Conservation (phyloP, 2,113 vertebrate species). For the Pygoscelis antarcticus region DNA sequence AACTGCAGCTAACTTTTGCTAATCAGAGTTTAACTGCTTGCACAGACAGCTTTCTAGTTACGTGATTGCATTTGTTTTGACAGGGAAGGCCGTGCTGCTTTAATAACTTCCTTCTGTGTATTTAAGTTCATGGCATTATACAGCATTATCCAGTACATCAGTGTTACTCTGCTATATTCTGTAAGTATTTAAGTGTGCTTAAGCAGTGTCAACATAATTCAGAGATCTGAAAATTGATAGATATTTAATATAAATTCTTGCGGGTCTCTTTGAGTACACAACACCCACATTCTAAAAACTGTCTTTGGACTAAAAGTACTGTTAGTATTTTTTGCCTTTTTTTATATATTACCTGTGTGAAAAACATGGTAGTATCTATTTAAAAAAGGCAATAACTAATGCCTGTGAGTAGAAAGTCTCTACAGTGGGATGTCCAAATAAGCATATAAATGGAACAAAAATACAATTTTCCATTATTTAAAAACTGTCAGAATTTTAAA, state of each 20-base stretch:
- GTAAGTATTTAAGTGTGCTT: slow-evolving; percentile 76
- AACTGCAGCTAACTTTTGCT: background rate
- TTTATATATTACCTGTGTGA: background rate
- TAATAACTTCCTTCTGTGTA: slow-evolving; percentile 97
- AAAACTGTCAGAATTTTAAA: background rate
- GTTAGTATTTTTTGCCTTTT: background rate
- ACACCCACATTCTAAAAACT: background rate
- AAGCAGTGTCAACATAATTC: background rate
- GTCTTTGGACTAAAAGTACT: background rate
- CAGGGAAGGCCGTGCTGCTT: slow-evolving; percentile 97
- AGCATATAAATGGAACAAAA: background rate
- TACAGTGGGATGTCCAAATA: background rate
- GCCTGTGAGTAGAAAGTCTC: background rate
- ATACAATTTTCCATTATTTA: background rate
- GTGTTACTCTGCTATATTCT: slow-evolving; percentile 94
- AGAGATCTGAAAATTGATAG: background rate
- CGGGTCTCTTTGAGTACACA: background rate
- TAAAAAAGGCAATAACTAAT: background rate
- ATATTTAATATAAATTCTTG: background rate
- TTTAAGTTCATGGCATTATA: slow-evolving; percentile 99
- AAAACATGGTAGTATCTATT: background rate
- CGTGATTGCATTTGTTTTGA: slow-evolving; percentile 32
- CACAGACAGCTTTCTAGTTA: background rate
- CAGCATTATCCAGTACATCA: slow-evolving; percentile 98
- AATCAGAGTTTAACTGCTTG: background rate